Evolutionary conservation across 2,888 invertebrate species (phyloP).

Genomic region (Cephus sareptanus): DNA sequence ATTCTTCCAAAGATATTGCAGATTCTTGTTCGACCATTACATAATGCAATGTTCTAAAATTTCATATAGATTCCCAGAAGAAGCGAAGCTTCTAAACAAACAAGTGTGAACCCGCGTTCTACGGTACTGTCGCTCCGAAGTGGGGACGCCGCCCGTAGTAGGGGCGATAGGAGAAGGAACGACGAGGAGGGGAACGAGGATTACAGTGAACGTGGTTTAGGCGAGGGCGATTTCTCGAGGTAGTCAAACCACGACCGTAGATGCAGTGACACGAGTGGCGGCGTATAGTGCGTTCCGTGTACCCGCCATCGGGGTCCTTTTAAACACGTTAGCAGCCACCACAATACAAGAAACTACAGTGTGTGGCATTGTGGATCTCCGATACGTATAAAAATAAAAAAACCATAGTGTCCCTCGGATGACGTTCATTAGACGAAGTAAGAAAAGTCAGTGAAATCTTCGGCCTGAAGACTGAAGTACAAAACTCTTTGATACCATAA

Average conservation of each 20-base stretch:
- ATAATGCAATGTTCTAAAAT: not conserved
- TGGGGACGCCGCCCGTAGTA: not conserved
- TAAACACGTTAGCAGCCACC: not conserved
- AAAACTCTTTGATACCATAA: not conserved
- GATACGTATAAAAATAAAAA: not conserved
- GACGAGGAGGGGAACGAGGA: conserved; percentile 24
- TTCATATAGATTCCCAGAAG: not conserved
- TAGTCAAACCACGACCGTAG: conserved; percentile 52
- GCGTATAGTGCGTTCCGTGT: not conserved
- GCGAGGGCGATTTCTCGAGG: conserved; percentile 49
- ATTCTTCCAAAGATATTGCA: not conserved
- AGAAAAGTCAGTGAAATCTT: not conserved
- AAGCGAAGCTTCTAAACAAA: not conserved
- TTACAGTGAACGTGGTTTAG: conserved; percentile 50
- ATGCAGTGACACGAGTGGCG: conserved; percentile 27
- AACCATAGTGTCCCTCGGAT: not conserved
- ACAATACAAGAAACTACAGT: not conserved
- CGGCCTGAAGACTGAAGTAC: not conserved
- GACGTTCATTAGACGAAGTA: not conserved
- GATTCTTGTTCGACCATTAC: not conserved
- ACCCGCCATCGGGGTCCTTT: not conserved
- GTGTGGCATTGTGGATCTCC: not conserved
- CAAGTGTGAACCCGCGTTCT: not conserved
- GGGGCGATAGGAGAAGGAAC: conserved; percentile 2
- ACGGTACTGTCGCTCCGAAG: not conserved